Evolutionary conservation across 2,888 invertebrate genomes (phyloP), one percentile per base, ranked within the genome.

Genomic region (Carterocephalus palaemon): DNA sequence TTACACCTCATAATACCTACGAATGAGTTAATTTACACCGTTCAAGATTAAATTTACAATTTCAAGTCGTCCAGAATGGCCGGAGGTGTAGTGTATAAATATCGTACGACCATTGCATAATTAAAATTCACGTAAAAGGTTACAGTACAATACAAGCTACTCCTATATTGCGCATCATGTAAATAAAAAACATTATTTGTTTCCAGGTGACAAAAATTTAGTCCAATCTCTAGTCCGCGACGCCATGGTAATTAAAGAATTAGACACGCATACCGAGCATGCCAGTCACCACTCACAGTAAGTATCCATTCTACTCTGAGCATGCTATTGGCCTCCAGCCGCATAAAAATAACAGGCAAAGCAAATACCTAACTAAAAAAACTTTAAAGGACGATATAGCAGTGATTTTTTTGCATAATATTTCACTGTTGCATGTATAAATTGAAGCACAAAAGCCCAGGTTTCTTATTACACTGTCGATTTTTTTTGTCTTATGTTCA

Each of bases 221-320:
- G 89, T 97, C 62, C 96, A 97, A 80, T 95, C 95, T 49, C 88
- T 97, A 54, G 94, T 96, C 51, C 90, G 95, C 76, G 97, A 97
- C 75, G 96, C 97, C 28, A 92, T 93, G 90, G 93, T 95, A 59
- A 96, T 96, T 24, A 93, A 95, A 82, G 93, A 93, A 66, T 89
- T 95, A 72, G 93, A 94, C 82, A 89, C 91, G 52, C 90, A 88
- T 75, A 88, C 84, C 54, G 88, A 90, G 81, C 88, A 90, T 53
- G 90, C 91, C 43, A 92, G 90, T 65, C 92, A 92, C 51, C 92
- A 93, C 64, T 91, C 91, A 64, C 92, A 93, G 95, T 95, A 92
- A 92, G 95, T 92, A 65, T 49, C 23, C 15, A 17, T 53, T 31
- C 34, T 37, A 50, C 48, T 23, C 43, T 33, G 8, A 73, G 83